Percentiles rank a stretch among this genome's conserved stretches.
Conservation (phyloP, 2,888 invertebrate species). For the Harpalus rufipes region DNA sequence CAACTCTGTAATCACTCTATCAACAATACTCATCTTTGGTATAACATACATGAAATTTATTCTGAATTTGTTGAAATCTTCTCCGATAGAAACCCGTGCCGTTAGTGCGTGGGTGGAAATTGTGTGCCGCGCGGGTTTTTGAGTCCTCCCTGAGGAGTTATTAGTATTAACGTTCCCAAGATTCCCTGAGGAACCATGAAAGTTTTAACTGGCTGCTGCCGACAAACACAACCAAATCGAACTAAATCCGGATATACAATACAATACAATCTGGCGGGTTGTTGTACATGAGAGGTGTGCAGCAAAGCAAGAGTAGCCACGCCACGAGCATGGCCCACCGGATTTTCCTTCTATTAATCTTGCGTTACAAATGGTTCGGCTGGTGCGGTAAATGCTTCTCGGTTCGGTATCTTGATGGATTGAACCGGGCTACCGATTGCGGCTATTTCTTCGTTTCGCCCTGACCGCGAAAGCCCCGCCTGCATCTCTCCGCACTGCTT, state of each 20-base stretch:
- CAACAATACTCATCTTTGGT: too few species aligned
- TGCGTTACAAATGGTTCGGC: constrained; percentile 66
- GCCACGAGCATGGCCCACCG: constrained; percentile 32
- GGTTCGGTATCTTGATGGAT: constrained; percentile 65
- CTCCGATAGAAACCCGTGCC: constrained; percentile 22
- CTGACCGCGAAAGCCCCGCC: constrained; percentile 1
- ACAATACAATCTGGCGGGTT: constrained; percentile 49
- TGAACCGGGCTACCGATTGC: constrained; percentile 60
- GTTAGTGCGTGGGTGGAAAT: not conserved
- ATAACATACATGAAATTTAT: not conserved
- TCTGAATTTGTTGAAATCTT: not conserved
- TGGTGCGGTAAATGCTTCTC: constrained; percentile 63
- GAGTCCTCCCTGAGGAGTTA: constrained; percentile 58
- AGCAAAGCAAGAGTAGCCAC: constrained; percentile 18
- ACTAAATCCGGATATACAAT: constrained; percentile 65
- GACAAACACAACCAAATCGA: constrained; percentile 26
- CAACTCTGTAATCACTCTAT: too few species aligned
- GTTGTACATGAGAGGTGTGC: constrained; percentile 41
- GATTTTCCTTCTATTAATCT: constrained; percentile 67
- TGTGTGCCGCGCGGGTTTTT: constrained; percentile 51
- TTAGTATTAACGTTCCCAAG: constrained; percentile 62
- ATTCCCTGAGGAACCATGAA: constrained; percentile 57
- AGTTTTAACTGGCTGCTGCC: constrained; percentile 59
- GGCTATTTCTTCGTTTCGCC: constrained; percentile 63
- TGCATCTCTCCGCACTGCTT: constrained; percentile 5